Percentiles rank a stretch among this genome's conserved stretches.
phyloP scores from a whole-genome alignment of 2,113 vertebrate genomes.

The Oxyura jamaicensis region DNA sequence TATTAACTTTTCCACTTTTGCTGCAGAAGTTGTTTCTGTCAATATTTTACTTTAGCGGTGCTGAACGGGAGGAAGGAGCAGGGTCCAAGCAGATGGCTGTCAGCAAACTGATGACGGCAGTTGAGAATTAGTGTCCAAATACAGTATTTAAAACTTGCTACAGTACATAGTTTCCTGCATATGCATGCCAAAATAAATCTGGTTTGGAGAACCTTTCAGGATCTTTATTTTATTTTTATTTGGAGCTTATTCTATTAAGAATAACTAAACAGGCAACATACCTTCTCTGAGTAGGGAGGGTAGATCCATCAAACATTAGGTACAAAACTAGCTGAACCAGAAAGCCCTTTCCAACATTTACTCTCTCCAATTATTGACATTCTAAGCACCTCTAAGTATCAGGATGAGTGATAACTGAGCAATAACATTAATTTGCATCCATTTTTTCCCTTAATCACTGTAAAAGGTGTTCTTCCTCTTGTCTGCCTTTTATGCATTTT shows the following conservation, averaged over 20 bases:
- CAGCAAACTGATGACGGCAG: constrained; percentile 80
- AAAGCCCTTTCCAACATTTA: background rate
- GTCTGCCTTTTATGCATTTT: background rate
- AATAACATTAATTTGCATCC: background rate
- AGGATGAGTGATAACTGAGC: background rate
- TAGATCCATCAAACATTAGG: background rate
- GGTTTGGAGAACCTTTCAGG: constrained; percentile 76
- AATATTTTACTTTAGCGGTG: constrained; percentile 74
- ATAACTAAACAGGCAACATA: background rate
- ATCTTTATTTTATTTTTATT: constrained; percentile 68
- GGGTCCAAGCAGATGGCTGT: constrained; percentile 82
- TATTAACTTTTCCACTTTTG: constrained; percentile 71
- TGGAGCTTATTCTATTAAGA: constrained; percentile 67
- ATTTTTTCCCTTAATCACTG: background rate
- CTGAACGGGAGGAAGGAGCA: constrained; percentile 74
- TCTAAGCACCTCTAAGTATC: background rate
- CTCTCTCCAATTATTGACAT: background rate
- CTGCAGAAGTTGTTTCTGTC: constrained; percentile 74
- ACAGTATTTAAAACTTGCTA: constrained; percentile 80
- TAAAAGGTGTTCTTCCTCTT: background rate
- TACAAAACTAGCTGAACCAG: background rate
- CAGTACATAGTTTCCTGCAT: constrained; percentile 77
- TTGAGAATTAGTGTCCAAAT: constrained; percentile 81
- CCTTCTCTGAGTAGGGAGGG: background rate
- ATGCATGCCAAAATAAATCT: constrained; percentile 80